Percentiles rank a stretch among this genome's conserved stretches.
Evolutionary conservation across 2,113 vertebrate genomes (phyloP).

Genomic region (Otis tarda): DNA sequence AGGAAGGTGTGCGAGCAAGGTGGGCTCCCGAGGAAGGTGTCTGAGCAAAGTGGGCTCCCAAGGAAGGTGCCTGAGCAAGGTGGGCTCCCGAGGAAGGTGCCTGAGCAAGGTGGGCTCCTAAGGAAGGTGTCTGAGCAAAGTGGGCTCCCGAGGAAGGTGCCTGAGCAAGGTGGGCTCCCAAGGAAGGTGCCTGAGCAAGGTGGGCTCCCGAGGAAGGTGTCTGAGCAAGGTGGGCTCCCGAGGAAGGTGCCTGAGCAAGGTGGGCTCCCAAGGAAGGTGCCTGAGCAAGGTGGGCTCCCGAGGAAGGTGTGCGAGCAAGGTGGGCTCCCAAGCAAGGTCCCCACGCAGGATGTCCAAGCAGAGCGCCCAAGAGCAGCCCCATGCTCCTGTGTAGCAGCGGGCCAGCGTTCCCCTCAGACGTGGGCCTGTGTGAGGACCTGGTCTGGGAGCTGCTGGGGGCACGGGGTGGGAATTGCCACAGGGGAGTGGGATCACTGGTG

Average conservation of each 20-base stretch:
- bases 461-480: accelerated
- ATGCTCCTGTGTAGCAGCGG: accelerated
- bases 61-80: too few species aligned
- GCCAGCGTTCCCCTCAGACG: background rate
- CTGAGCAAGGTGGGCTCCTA: background rate
- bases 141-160: background rate
- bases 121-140: background rate
- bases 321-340: background rate
- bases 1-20: background rate
- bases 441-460: background rate
- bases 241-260: background rate
- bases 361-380: background rate
- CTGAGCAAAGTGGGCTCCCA: too few species aligned
- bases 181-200: too few species aligned
- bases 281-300: too few species aligned
- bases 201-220: background rate
- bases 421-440: accelerated
- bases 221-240: background rate
- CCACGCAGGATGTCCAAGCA: background rate
- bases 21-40: too few species aligned
- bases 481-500: background rate
- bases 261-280: background rate
- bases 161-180: too few species aligned
- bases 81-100: too few species aligned
- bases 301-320: too few species aligned